Evolutionary conservation across 1,140 invertebrate genomes (phyloP).

Genomic region (Diorhabda elongata): DNA sequence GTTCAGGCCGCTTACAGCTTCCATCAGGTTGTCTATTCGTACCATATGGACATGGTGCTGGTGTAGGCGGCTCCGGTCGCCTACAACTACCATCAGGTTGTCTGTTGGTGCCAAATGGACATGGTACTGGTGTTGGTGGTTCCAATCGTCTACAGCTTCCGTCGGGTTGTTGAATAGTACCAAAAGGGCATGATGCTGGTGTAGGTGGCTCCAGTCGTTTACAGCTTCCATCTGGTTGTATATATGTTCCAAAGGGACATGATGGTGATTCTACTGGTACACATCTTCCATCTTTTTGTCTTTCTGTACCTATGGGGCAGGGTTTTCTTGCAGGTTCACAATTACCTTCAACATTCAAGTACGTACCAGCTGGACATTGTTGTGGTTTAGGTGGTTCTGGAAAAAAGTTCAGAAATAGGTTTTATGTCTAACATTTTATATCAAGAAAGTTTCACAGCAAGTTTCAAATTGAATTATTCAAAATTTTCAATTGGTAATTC

Average conservation of each 20-base stretch:
- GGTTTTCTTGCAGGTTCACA: slow-evolving; percentile 14
- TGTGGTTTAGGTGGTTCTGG: slow-evolving; percentile 5
- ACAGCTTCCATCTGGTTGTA: slow-evolving; percentile 24
- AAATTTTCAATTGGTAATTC: background rate
- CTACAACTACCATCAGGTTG: background rate
- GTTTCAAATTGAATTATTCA: too few relatives aligned
- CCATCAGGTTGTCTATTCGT: background rate
- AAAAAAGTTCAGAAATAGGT: slow-evolving; percentile 3
- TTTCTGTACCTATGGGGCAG: slow-evolving; percentile 25
- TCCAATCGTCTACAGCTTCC: slow-evolving; percentile 6
- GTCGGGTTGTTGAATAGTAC: slow-evolving; percentile 10
- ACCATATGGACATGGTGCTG: background rate
- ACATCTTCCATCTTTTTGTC: slow-evolving; percentile 24
- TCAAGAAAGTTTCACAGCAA: too few relatives aligned
- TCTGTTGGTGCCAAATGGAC: slow-evolving; percentile 3
- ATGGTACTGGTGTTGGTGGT: slow-evolving; percentile 9
- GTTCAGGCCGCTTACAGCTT: slow-evolving; percentile 5
- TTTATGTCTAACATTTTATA: background rate
- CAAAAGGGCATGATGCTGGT: slow-evolving; percentile 19
- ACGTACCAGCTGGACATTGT: slow-evolving; percentile 4
- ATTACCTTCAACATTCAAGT: slow-evolving; percentile 6
- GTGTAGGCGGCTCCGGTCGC: background rate
- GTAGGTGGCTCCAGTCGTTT: slow-evolving; percentile 4
- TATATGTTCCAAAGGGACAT: slow-evolving; percentile 27
- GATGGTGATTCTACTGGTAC: slow-evolving; percentile 16